Evolutionary conservation across 1,140 invertebrate genomes (phyloP), one percentile per base, ranked within the genome.

Genomic region (Temnothorax longispinosus): DNA sequence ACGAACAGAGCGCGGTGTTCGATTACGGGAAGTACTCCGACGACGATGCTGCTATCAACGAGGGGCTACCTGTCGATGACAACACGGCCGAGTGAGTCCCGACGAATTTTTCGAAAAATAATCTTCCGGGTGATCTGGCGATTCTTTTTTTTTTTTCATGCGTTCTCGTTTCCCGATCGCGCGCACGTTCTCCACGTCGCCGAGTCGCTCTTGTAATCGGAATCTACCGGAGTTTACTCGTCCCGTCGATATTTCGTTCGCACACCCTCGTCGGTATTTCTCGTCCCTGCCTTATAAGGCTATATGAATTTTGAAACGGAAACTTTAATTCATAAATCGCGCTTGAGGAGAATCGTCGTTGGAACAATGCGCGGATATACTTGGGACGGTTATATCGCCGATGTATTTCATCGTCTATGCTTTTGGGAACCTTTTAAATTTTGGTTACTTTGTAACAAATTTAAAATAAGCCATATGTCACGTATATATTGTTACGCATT

Each of bases 1-100:
- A 96, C 86, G 95, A 96, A 76, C 95, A 96, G 88, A 93, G 95
- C 47, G 90, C 92, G 65, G 91, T 94, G 47, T 93, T 94, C 65
- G 91, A 91, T 88, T 93, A 95, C 88, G 93, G 93, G 47, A 94
- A 93, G 58, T 93, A 92, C 71, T 92, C 93, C 6, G 93, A 94
- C 65, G 93, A 95, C 27, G 93, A 95, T 91, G 90, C 91, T 74
- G 88, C 92, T 91, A 93, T 92, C 81, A 91, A 89, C 38, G 94
- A 94, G 82, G 93, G 87, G 88, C 85, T 94, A 75, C 88, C 92
- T 88, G 93, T 93, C 93, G 93, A 95, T 89, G 80, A 84, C 80
- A 94, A 91, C 84, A 84, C 56, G 18, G 91, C 91, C 47, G 93
- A 94, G 94, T 95, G 92, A 93, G 91, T 71, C 38, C 13, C 21